Evolutionary conservation across 2,888 invertebrate species (phyloP).

Genomic region (Taphrorychus bicolor): DNA sequence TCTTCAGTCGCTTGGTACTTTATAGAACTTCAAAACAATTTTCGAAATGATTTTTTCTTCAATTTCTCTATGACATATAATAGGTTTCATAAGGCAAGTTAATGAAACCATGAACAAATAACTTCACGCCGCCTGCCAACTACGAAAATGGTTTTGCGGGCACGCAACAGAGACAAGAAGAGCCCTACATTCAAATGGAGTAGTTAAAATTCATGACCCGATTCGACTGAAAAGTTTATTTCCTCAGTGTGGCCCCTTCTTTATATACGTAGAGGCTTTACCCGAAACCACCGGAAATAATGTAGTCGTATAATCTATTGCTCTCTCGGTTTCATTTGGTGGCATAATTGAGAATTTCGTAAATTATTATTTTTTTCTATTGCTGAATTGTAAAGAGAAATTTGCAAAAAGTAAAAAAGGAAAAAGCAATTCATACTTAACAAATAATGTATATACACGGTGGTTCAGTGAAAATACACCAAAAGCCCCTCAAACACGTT

Average conservation of each 20-base stretch:
- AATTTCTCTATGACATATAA: no score
- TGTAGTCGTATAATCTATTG: background rate
- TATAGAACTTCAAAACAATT: no score
- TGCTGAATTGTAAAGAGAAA: no score
- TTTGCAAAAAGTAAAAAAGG: no score
- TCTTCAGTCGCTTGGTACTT: background rate
- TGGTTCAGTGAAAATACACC: no score
- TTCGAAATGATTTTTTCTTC: no score
- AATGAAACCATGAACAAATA: conserved; percentile 7
- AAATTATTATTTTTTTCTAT: no score
- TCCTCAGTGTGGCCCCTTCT: conserved; percentile 16
- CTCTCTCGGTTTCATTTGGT: background rate
- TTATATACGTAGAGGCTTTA: background rate
- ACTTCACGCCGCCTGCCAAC: background rate
- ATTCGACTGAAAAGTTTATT: conserved; percentile 27
- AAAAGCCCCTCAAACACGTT: no score
- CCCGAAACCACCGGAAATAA: background rate
- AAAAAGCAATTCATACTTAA: no score
- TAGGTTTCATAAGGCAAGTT: background rate
- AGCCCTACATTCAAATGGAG: conserved; percentile 26
- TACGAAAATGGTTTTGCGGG: background rate
- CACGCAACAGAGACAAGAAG: conserved; percentile 14
- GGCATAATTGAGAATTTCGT: no score
- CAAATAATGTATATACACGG: no score
- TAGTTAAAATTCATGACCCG: conserved; percentile 36